These are phyloP conservation scores for Polyommatus icarus DNA, from an alignment of 2,888 invertebrate species.

Conservation along the genomic window DNA sequence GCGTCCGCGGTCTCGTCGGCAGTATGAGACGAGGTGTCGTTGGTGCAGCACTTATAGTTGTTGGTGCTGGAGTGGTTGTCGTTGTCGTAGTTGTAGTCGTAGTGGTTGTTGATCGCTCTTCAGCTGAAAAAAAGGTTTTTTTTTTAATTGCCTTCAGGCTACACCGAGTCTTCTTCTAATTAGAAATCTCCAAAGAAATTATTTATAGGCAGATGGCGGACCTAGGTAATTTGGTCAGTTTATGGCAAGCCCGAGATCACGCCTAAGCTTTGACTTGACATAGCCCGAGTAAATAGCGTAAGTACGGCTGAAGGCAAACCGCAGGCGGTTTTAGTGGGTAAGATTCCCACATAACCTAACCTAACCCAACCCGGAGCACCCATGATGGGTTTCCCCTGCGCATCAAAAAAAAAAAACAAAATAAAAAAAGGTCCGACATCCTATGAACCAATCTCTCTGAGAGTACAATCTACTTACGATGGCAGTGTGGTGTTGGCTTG, in stretches of 20 bases:
- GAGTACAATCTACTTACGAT: constrained; percentile 67
- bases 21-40: constrained; percentile 50
- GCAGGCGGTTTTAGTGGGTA: no score
- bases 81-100: constrained; percentile 44
- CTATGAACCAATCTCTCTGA: not conserved
- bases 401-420: no score
- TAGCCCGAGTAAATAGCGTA: not conserved
- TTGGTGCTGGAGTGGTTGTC: constrained; percentile 43
- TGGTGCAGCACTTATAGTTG: constrained; percentile 43
- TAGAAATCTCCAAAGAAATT: no score
- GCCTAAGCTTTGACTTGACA: not conserved
- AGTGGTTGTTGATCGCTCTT: constrained; percentile 71
- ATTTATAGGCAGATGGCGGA: not conserved
- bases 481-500: constrained; percentile 86
- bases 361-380: no score
- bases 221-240: not conserved
- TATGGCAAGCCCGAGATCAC: not conserved
- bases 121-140: constrained; percentile 51
- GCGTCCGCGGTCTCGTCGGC: constrained; percentile 50
- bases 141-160: no score
- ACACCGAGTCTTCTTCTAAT: no score
- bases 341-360: no score
- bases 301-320: no score
- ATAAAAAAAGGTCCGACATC: not conserved
- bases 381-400: no score